A percentile compares a stretch with the other conserved stretches of the same genome.
These are phyloP conservation scores for Chelonus formosanus DNA, from an alignment of 2,888 invertebrate genomes.

Conservation along the genomic window DNA sequence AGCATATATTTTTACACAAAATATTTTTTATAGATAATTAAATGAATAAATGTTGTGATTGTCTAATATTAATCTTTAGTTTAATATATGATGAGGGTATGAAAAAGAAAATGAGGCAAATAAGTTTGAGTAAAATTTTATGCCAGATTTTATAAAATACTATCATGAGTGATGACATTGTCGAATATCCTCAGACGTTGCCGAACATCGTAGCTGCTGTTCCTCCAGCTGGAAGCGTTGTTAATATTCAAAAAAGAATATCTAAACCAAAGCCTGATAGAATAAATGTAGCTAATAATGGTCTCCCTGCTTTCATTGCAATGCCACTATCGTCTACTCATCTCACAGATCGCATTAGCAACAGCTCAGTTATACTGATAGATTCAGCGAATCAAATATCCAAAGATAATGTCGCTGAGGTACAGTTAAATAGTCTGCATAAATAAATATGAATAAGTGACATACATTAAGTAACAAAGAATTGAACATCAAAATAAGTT, in stretches of 20 bases:
- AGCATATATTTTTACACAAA: too few species aligned
- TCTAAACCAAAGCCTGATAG: constrained; percentile 41
- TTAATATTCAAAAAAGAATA: constrained; percentile 35
- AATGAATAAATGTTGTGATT: too few species aligned
- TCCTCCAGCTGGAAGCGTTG: constrained; percentile 45
- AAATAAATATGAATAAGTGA: not conserved
- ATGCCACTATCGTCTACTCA: constrained; percentile 59
- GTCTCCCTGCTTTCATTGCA: constrained; percentile 57
- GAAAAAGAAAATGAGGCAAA: too few species aligned
- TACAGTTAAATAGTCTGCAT: constrained; percentile 1
- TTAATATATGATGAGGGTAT: too few species aligned
- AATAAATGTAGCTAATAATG: constrained; percentile 35
- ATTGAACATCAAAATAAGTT: not conserved
- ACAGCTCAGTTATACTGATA: constrained; percentile 52
- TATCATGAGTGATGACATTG: constrained; percentile 35
- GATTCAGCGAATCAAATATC: constrained; percentile 59
- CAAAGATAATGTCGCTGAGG: constrained; percentile 50
- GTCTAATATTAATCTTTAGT: too few species aligned
- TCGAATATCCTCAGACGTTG: constrained; percentile 29
- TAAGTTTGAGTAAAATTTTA: not conserved
- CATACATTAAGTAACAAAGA: not conserved
- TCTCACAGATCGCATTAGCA: constrained; percentile 58
- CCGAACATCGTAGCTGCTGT: constrained; percentile 51
- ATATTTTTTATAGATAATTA: too few species aligned
- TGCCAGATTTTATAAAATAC: constrained; percentile 40